Conservation (phyloP, 2,797 vertebrate genomes). For the Peromyscus attwateri region DNA sequence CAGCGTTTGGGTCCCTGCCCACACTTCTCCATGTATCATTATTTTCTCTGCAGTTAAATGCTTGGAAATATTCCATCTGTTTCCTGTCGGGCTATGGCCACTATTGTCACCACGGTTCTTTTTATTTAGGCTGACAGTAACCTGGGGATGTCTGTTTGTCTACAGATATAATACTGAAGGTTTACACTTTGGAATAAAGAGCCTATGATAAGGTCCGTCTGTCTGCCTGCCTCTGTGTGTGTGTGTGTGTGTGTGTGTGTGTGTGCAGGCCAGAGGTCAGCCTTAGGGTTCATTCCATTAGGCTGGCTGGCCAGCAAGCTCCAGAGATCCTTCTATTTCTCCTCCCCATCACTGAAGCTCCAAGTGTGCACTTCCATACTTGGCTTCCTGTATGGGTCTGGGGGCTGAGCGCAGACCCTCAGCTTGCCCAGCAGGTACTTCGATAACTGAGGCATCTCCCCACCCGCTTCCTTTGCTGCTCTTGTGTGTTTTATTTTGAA, state of each 20-base stretch:
- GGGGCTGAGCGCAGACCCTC: not conserved
- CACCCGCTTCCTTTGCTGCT: no score
- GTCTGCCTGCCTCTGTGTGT: not conserved
- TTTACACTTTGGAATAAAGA: not conserved
- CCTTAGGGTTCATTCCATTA: not conserved
- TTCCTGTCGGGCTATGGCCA: conserved; percentile 5
- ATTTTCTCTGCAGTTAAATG: not conserved
- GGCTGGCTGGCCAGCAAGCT: not conserved
- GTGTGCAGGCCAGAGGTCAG: not conserved
- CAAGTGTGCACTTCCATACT: not conserved
- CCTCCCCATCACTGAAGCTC: no score
- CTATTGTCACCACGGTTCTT: not conserved
- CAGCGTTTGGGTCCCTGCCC: not conserved
- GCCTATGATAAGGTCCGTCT: not conserved
- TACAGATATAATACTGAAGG: not conserved
- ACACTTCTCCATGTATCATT: not conserved
- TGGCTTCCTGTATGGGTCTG: not conserved
- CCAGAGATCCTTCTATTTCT: not conserved
- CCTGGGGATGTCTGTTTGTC: not conserved
- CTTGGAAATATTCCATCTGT: conserved; percentile 36
- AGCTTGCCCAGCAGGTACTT: not conserved
- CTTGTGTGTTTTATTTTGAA: not conserved
- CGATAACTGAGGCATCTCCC: not conserved
- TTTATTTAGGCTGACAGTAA: conserved; percentile 22
- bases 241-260: no score